Evolutionary conservation across 1,140 invertebrate genomes (phyloP), one percentile per base, ranked within the genome.

Genomic region (Tribolium madens): DNA sequence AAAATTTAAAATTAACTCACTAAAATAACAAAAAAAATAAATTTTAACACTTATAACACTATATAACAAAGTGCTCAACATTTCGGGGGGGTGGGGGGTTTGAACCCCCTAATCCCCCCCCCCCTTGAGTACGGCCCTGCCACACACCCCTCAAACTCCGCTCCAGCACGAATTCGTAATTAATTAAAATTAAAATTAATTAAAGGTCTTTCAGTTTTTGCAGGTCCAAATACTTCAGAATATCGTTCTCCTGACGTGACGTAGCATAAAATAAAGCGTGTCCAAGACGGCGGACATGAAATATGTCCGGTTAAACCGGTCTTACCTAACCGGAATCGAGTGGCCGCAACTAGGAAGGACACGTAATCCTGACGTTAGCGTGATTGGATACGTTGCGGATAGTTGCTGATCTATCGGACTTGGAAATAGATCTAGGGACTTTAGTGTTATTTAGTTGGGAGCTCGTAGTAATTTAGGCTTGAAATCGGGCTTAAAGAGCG

Each of bases 301-400:
- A 64, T 75, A 75, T 75, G 50, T 47, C 73, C 26, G 14, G 13
- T 75, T 60, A 47, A 60, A 64, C 26, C 17, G 53, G 31, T 75
- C 52, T 60, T 60, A 46, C 26, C 14, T 33, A 21, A 14, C 14
- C 15, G 26, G 36, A 60, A 46, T 57, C 33, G 48, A 53, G 72
- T 64, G 33, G 31, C 13, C 18, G 42, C 42, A 14, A 47, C 21
- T 33, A 14, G 9, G 9, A 71, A 42, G 52, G 31, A 26, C 57
- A 75, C 73, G 73, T 57, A 75, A 75, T 57, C 52, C 52, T 57
- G 68, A 26, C 74, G 57, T 76, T 76, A 70, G 74, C 74, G 74
- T 76, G 74, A 76, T 76, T 76, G 74, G 74, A 76, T 76, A 76
- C 74, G 52, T 70, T 76, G 74, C 60, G 74, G 74, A 76, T 57